Evolutionary conservation across 2,888 invertebrate species (phyloP).

Genomic region (Eurois occulta): DNA sequence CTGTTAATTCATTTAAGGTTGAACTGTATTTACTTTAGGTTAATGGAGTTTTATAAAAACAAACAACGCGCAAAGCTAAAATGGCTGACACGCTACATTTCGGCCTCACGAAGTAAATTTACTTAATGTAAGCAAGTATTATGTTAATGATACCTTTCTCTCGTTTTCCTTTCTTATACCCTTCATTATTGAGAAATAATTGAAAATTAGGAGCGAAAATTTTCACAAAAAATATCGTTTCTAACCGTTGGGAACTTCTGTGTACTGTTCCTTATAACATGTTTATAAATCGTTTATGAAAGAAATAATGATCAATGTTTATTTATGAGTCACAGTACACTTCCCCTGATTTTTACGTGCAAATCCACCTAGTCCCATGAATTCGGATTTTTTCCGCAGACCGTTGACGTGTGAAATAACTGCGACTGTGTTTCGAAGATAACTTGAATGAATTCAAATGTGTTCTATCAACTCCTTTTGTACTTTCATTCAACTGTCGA

Average conservation of each 20-base stretch:
- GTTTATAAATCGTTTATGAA: not conserved
- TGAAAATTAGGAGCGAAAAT: not conserved
- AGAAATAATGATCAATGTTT: not conserved
- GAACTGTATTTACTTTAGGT: constrained; percentile 32
- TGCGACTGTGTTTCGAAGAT: not conserved
- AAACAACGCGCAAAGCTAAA: constrained; percentile 27
- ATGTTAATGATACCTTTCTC: constrained; percentile 37
- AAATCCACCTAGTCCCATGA: not conserved
- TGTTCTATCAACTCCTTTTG: not conserved
- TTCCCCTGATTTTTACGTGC: not conserved
- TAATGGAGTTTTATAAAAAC: constrained; percentile 44
- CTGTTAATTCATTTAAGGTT: constrained; percentile 9
- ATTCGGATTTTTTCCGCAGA: constrained; percentile 3
- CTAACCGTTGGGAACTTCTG: not conserved
- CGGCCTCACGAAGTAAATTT: constrained; percentile 42
- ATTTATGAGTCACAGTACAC: not conserved
- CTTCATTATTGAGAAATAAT: constrained; percentile 32
- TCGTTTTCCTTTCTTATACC: constrained; percentile 10
- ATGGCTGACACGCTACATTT: constrained; percentile 45
- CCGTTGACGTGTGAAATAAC: constrained; percentile 5
- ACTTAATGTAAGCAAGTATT: constrained; percentile 37
- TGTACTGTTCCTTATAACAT: no score
- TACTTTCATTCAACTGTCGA: constrained; percentile 8
- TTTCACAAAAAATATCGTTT: not conserved
- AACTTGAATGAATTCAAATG: constrained; percentile 28